phyloP scores from a whole-genome alignment of 1,140 invertebrate species.

The Drosophila athabasca region DNA sequence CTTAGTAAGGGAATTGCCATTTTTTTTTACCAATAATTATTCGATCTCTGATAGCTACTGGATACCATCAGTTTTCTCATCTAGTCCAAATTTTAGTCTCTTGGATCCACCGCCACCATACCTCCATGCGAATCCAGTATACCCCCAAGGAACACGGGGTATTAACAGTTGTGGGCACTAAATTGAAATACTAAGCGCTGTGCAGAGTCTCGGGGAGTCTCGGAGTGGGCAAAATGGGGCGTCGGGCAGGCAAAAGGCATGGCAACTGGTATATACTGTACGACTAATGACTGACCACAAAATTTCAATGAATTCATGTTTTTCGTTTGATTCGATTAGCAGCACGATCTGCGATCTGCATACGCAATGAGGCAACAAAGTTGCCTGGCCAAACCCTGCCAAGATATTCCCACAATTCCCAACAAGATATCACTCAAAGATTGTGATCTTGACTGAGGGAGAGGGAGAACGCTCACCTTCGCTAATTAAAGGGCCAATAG shows the following conservation, averaged over 20 bases:
- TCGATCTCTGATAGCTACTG: too few relatives aligned
- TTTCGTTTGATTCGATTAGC: constrained; percentile 37
- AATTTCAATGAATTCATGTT: constrained; percentile 30
- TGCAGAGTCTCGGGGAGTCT: neutral
- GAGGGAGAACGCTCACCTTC: neutral
- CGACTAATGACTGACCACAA: constrained; percentile 22
- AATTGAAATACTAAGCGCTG: constrained; percentile 34
- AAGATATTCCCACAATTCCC: too few relatives aligned
- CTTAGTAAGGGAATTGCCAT: too few relatives aligned
- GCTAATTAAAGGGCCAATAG: neutral
- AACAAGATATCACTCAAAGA: neutral
- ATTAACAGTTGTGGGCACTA: constrained; percentile 13
- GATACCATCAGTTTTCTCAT: too few relatives aligned
- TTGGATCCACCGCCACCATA: too few relatives aligned
- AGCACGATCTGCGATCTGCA: constrained; percentile 39
- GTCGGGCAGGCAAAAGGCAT: too few relatives aligned
- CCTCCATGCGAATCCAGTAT: too few relatives aligned
- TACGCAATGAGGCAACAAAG: constrained; percentile 35
- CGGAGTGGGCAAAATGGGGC: too few relatives aligned
- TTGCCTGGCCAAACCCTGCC: constrained; percentile 1
- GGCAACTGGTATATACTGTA: constrained; percentile 8
- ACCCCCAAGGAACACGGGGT: too few relatives aligned
- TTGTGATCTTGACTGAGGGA: neutral
- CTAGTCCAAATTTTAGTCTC: too few relatives aligned
- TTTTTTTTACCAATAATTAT: too few relatives aligned